phyloP scores from a whole-genome alignment of 2,888 invertebrate genomes.

The Drosophila lacicola region DNA sequence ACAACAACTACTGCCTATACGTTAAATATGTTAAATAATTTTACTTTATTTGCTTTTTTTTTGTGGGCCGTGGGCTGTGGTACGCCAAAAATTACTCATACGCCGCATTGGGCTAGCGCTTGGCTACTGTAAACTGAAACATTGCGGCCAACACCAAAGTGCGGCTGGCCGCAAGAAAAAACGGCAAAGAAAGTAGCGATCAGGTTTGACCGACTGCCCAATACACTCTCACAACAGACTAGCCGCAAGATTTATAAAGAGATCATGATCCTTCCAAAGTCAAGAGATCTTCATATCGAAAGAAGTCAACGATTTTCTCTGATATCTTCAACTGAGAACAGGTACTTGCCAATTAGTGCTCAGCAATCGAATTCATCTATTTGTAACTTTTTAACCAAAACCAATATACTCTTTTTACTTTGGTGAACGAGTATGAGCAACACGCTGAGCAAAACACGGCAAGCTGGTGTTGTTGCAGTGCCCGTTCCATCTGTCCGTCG shows the following conservation, averaged over 20 bases:
- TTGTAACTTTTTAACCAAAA: too few species aligned
- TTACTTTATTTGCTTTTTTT: constrained; percentile 39
- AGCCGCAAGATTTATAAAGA: too few species aligned
- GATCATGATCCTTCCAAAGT: too few species aligned
- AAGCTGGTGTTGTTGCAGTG: constrained; percentile 32
- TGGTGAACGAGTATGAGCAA: neutral
- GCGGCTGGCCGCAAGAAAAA: constrained; percentile 24
- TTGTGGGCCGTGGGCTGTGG: constrained; percentile 21
- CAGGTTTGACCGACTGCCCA: too few species aligned
- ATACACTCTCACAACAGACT: too few species aligned
- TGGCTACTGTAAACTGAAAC: constrained; percentile 20
- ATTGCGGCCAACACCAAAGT: constrained; percentile 54
- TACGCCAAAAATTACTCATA: constrained; percentile 65
- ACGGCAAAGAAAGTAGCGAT: too few species aligned
- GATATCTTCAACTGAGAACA: too few species aligned
- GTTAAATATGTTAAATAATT: constrained; percentile 58
- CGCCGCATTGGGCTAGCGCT: constrained; percentile 38
- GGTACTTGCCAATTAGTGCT: too few species aligned
- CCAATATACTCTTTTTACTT: too few species aligned
- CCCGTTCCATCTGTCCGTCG: neutral
- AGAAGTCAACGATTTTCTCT: too few species aligned
- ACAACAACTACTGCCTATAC: constrained; percentile 18
- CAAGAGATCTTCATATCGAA: too few species aligned
- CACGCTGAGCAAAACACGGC: constrained; percentile 21
- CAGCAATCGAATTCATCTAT: too few species aligned